Conservation (phyloP, 2,888 invertebrate genomes). For the Neria commutata region DNA sequence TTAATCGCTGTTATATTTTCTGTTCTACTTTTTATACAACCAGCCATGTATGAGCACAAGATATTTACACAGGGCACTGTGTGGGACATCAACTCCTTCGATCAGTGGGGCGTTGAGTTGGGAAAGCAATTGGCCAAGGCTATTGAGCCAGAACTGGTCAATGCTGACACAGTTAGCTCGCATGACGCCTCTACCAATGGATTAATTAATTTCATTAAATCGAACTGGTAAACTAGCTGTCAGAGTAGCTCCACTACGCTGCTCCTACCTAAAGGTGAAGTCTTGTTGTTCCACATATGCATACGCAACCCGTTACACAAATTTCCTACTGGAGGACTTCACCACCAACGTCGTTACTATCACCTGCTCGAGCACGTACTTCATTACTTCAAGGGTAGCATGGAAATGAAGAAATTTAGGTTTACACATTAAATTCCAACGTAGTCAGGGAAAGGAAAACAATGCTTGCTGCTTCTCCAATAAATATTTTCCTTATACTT, state of each 20-base stretch:
- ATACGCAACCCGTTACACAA: too few relatives aligned
- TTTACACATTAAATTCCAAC: too few relatives aligned
- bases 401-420: too few relatives aligned
- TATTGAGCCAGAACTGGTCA: conserved; percentile 92
- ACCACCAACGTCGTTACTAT: too few relatives aligned
- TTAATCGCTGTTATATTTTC: not conserved
- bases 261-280: not conserved
- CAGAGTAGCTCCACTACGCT: too few relatives aligned
- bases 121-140: conserved; percentile 98
- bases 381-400: too few relatives aligned
- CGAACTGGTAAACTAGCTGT: conserved; percentile 63
- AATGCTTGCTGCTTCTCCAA: too few relatives aligned
- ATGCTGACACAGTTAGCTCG: conserved; percentile 67
- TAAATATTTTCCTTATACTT: too few relatives aligned
- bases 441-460: too few relatives aligned
- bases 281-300: not conserved
- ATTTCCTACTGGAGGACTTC: too few relatives aligned
- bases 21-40: conserved; percentile 15
- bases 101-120: conserved; percentile 99
- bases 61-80: conserved; percentile 98
- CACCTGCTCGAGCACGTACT: too few relatives aligned
- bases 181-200: conserved; percentile 98
- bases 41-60: conserved; percentile 97
- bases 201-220: conserved; percentile 92
- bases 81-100: conserved; percentile 99